Evolutionary conservation across 2,888 invertebrate genomes (phyloP).

Genomic region (Empis livida): DNA sequence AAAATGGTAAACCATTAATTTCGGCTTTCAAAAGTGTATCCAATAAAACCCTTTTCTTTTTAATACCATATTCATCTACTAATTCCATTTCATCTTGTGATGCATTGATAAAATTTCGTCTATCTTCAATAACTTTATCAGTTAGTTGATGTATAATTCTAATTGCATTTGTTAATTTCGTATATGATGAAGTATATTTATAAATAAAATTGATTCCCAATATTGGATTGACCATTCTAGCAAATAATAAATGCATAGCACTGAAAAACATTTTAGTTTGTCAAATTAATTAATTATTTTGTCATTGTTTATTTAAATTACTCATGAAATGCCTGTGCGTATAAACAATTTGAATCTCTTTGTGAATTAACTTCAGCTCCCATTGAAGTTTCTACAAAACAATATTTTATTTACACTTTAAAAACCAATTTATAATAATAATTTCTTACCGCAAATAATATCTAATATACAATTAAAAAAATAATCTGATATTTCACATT

Average conservation of each 20-base stretch:
- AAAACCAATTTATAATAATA: neutral
- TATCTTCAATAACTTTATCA: conserved; percentile 21
- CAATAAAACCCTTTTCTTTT: conserved; percentile 39
- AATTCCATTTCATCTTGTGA: no score
- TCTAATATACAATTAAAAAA: conserved; percentile 49
- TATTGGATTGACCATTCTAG: conserved; percentile 31
- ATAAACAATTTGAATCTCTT: conserved; percentile 45
- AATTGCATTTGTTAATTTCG: conserved; percentile 17
- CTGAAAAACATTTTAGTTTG: no score
- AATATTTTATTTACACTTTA: neutral
- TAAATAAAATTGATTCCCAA: conserved; percentile 25
- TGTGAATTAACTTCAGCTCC: conserved; percentile 57
- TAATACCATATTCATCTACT: neutral
- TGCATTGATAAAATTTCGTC: neutral
- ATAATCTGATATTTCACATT: conserved; percentile 39
- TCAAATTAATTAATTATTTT: conserved; percentile 15
- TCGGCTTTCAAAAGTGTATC: conserved; percentile 45
- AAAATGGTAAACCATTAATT: conserved; percentile 40
- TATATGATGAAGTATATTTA: conserved; percentile 18
- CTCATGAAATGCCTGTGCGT: conserved; percentile 56
- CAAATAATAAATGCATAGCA: conserved; percentile 23
- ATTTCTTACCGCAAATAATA: conserved; percentile 42
- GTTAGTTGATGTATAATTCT: conserved; percentile 22
- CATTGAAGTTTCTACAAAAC: conserved; percentile 67
- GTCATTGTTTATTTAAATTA: no score